Evolutionary conservation across 1,140 invertebrate species (phyloP).

Genomic region (Drosophila jambulina): DNA sequence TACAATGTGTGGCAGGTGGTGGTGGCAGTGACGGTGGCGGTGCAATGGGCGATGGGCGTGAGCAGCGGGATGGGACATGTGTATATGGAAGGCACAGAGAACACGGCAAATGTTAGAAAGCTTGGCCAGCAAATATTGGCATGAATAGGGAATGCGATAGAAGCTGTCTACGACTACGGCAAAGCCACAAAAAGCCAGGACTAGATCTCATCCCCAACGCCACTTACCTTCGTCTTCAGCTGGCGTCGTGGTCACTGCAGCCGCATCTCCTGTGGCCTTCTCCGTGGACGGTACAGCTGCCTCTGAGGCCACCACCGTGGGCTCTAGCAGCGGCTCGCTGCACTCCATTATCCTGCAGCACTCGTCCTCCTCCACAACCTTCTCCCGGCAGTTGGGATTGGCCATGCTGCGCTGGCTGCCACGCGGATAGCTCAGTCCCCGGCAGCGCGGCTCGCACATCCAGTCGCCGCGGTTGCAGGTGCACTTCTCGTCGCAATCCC

Average conservation of each 20-base stretch:
- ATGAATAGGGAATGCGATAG: constrained; percentile 33
- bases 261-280: not conserved
- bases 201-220: not conserved
- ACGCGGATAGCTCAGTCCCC: constrained; percentile 87
- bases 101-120: constrained; percentile 51
- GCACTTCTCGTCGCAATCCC: constrained; percentile 90
- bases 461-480: constrained; percentile 88
- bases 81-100: constrained; percentile 64
- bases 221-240: constrained; percentile 64
- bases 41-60: constrained; percentile 39
- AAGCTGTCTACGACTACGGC: constrained; percentile 44
- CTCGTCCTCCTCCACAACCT: constrained; percentile 88
- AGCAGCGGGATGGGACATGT: constrained; percentile 46
- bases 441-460: constrained; percentile 90
- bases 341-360: constrained; percentile 92
- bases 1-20: constrained; percentile 26
- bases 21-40: not conserved
- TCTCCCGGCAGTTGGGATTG: constrained; percentile 91
- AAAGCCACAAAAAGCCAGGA: constrained; percentile 24
- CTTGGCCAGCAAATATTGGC: constrained; percentile 16
- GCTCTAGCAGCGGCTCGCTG: constrained; percentile 58
- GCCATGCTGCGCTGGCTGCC: constrained; percentile 87
- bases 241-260: constrained; percentile 7
- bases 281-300: constrained; percentile 17
- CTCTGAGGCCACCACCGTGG: constrained; percentile 48